phyloP scores from a whole-genome alignment of 2,797 vertebrate species.

The Xiphorhynchus erythropygius region DNA sequence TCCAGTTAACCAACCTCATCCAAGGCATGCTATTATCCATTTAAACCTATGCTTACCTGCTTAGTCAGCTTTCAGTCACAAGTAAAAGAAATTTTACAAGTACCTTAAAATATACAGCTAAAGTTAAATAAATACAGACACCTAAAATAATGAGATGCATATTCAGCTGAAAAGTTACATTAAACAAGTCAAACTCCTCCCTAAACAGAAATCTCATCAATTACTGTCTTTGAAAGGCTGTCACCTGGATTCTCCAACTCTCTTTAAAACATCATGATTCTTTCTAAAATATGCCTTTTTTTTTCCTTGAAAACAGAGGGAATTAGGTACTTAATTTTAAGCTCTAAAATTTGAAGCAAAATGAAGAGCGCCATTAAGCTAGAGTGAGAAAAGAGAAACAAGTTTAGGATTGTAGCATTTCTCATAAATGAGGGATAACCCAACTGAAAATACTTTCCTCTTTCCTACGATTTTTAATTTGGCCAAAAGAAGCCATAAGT shows the following conservation, averaged over 20 bases:
- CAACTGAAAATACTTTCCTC: background rate
- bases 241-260: background rate
- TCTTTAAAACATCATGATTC: background rate
- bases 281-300: background rate
- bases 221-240: background rate
- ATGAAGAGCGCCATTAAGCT: background rate
- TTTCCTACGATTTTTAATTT: background rate
- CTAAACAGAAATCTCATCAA: background rate
- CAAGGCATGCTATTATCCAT: background rate
- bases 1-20: background rate
- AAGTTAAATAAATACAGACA: background rate
- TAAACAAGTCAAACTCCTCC: background rate
- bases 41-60: background rate
- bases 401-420: background rate
- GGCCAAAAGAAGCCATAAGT: background rate
- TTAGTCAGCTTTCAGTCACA: background rate
- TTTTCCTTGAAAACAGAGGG: background rate
- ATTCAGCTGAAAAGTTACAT: background rate
- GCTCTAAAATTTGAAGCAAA: background rate
- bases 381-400: background rate
- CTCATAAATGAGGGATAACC: background rate
- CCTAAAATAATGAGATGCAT: background rate
- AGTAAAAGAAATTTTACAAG: background rate
- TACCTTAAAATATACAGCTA: background rate
- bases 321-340: background rate